Evolutionary conservation across 2,113 vertebrate species (phyloP).

Genomic region (Grantiella picta): DNA sequence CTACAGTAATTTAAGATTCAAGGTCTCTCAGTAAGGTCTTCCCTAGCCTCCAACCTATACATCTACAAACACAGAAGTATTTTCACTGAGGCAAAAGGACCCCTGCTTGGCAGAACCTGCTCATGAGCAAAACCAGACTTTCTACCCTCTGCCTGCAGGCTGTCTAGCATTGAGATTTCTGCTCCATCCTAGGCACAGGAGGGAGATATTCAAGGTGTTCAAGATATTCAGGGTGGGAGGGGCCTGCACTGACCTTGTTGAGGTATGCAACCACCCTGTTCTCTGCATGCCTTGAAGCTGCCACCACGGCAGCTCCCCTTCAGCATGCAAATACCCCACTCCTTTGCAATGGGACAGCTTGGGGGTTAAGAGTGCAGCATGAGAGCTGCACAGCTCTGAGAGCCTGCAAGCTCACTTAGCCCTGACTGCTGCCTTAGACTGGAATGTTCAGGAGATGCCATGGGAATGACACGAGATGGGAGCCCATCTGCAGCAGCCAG

Average conservation of each 20-base stretch:
- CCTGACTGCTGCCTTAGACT: not conserved
- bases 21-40: not conserved
- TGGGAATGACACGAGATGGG: not conserved
- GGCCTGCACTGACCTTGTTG: not conserved
- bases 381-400: not conserved
- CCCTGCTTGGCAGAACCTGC: not conserved
- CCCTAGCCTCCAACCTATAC: not conserved
- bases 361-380: not conserved
- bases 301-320: not conserved
- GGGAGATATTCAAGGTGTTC: not conserved
- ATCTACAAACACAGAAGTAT: not conserved
- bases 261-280: not conserved
- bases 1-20: not conserved
- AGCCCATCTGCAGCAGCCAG: slow-evolving; percentile 34
- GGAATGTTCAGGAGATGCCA: not conserved
- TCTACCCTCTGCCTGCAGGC: not conserved
- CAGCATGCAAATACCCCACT: not conserved
- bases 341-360: not conserved
- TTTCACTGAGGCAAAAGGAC: not conserved
- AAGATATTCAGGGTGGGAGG: not conserved
- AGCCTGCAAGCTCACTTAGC: not conserved
- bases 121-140: not conserved
- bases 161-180: not conserved
- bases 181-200: not conserved
- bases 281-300: not conserved